Evolutionary conservation across 2,113 vertebrate genomes (phyloP).

Genomic region (Ginglymostoma cirratum): DNA sequence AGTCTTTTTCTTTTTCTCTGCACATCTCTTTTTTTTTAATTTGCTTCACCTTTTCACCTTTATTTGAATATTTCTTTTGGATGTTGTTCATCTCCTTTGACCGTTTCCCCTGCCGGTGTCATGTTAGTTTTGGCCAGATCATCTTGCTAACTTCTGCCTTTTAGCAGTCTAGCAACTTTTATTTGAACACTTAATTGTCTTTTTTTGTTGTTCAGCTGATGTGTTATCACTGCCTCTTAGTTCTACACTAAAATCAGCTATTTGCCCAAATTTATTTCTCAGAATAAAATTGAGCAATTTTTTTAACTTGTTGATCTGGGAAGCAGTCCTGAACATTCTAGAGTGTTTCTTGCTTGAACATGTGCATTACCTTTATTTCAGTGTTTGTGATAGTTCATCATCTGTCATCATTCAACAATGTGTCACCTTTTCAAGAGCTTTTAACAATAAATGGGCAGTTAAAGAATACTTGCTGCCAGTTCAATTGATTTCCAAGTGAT

Average conservation of each 20-base stretch:
- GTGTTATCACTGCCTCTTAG: background rate
- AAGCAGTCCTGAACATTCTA: background rate
- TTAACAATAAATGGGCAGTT: background rate
- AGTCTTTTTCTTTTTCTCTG: background rate
- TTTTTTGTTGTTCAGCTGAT: background rate
- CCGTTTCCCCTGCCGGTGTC: background rate
- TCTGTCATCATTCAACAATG: background rate
- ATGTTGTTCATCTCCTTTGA: background rate
- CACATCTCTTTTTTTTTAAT: background rate
- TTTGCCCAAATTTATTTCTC: background rate
- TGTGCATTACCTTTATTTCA: background rate
- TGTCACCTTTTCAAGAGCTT: background rate
- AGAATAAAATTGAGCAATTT: background rate
- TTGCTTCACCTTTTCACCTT: background rate
- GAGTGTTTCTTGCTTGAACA: background rate
- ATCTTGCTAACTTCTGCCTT: background rate
- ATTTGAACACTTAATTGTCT: background rate
- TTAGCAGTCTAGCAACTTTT: background rate
- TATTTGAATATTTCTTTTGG: background rate
- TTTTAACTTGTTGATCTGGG: background rate
- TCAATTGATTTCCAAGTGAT: background rate
- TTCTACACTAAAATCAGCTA: background rate
- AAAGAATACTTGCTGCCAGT: background rate
- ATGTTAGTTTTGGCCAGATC: background rate
- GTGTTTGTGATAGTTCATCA: background rate